Percentiles rank a stretch among this genome's conserved stretches.
phyloP scores from a whole-genome alignment of 1,140 invertebrate genomes.

The Camponotus pennsylvanicus region DNA sequence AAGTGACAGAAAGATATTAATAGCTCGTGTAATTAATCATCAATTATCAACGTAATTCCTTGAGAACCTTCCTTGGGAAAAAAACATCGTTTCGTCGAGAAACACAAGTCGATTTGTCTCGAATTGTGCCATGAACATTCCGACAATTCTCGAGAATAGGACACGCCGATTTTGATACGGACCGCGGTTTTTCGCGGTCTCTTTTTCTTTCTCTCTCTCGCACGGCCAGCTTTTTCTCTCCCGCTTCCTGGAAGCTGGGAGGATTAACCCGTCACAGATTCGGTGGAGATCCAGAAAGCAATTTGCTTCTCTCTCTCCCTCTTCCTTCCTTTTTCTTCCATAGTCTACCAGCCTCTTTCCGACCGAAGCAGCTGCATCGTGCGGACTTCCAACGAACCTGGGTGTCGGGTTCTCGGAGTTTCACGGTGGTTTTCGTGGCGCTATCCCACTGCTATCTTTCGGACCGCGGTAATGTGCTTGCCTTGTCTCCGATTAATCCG shows the following conservation, averaged over 20 bases:
- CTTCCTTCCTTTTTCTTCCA: constrained; percentile 57
- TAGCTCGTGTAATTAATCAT: constrained; percentile 3
- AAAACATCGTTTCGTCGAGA: neutral
- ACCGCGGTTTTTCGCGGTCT: constrained; percentile 41
- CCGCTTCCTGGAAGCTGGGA: constrained; percentile 81
- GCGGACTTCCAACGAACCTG: constrained; percentile 68
- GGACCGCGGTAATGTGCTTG: constrained; percentile 82
- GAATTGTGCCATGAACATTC: constrained; percentile 38
- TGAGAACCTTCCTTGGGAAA: neutral
- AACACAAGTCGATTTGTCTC: constrained; percentile 17
- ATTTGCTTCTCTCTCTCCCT: constrained; percentile 74
- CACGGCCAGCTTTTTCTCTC: constrained; percentile 74
- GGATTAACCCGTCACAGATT: constrained; percentile 85
- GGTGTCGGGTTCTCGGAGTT: constrained; percentile 78
- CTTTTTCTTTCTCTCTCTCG: constrained; percentile 61
- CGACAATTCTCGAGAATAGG: constrained; percentile 57
- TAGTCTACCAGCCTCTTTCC: constrained; percentile 28
- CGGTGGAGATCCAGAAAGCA: constrained; percentile 74
- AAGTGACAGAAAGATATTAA: neutral
- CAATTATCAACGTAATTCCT: neutral
- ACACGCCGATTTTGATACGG: constrained; percentile 65
- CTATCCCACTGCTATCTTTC: constrained; percentile 75
- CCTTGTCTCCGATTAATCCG: constrained; percentile 85
- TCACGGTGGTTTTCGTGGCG: constrained; percentile 80
- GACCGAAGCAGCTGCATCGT: constrained; percentile 57